Percentiles rank a stretch among this genome's conserved stretches.
Evolutionary conservation across 2,888 invertebrate genomes (phyloP).

Genomic region (Drosophila cyrtoloma): DNA sequence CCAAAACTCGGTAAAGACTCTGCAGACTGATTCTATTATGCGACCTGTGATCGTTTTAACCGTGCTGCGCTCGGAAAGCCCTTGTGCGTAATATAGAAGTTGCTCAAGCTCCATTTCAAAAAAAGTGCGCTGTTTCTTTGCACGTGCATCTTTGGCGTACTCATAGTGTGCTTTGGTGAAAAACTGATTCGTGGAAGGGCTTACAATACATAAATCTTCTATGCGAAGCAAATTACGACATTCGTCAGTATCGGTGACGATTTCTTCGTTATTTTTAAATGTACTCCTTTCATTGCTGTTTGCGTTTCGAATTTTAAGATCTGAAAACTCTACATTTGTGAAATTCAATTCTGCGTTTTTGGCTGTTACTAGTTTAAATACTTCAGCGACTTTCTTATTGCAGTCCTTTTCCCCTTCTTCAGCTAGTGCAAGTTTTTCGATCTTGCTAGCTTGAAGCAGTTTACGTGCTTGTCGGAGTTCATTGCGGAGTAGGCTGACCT

Average conservation of each 20-base stretch:
- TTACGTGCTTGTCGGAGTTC: slow-evolving; percentile 82
- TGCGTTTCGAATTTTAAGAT: slow-evolving; percentile 77
- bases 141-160: slow-evolving; percentile 45
- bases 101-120: slow-evolving; percentile 80
- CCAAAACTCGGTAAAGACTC: slow-evolving; percentile 81
- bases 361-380: slow-evolving; percentile 75
- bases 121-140: slow-evolving; percentile 65
- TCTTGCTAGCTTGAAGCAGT: slow-evolving; percentile 78
- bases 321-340: slow-evolving; percentile 74
- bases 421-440: slow-evolving; percentile 78
- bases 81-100: slow-evolving; percentile 71
- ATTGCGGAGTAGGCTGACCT: slow-evolving; percentile 80
- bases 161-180: slow-evolving; percentile 47
- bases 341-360: slow-evolving; percentile 79
- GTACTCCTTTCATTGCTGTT: slow-evolving; percentile 46
- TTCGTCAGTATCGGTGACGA: slow-evolving; percentile 12
- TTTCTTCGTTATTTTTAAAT: slow-evolving; percentile 54
- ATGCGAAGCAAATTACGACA: slow-evolving; percentile 58
- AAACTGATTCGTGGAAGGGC: slow-evolving; percentile 9
- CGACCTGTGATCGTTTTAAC: slow-evolving; percentile 7
- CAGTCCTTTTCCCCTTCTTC: slow-evolving; percentile 74
- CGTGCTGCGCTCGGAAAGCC: slow-evolving; percentile 50
- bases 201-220: slow-evolving; percentile 55
- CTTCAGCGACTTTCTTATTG: slow-evolving; percentile 77
- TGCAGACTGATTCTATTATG: slow-evolving; percentile 65